Percentiles rank a stretch among this genome's conserved stretches.
Evolutionary conservation across 2,797 vertebrate genomes (phyloP).

Genomic region (Aphelocoma californica): DNA sequence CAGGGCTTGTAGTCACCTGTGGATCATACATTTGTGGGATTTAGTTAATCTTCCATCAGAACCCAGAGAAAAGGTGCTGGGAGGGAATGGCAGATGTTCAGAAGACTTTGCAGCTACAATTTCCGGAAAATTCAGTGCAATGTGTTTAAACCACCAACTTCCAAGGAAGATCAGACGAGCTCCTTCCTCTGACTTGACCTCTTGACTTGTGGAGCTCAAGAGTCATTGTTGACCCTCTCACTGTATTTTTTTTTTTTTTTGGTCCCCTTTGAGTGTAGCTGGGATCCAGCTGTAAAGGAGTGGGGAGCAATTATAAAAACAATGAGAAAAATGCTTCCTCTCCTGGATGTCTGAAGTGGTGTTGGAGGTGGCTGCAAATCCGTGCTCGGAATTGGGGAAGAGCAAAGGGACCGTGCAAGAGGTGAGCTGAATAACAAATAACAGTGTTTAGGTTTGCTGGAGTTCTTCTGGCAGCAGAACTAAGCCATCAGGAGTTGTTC

Average conservation of each 20-base stretch:
- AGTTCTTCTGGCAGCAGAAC: not conserved
- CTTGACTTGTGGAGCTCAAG: not conserved
- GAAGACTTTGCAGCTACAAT: not conserved
- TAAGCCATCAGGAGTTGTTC: not conserved
- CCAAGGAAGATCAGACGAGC: not conserved
- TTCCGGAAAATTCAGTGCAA: not conserved
- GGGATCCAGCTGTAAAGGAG: not conserved
- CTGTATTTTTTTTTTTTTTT: not conserved
- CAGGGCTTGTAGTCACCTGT: not conserved
- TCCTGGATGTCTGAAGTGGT: not conserved
- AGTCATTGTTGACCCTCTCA: not conserved
- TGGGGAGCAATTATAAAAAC: not conserved
- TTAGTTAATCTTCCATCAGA: not conserved
- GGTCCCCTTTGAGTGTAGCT: not conserved
- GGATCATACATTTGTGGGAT: not conserved
- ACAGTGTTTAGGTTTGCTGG: not conserved
- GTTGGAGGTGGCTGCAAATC: not conserved
- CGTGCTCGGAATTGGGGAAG: not conserved
- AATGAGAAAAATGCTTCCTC: not conserved
- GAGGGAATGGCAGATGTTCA: not conserved
- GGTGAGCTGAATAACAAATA: slow-evolving; percentile 12
- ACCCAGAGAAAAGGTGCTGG: not conserved
- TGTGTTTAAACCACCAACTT: not conserved
- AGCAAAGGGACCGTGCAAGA: not conserved
- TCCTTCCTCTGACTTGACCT: not conserved